Evolutionary conservation across 2,797 vertebrate genomes (phyloP), one percentile per base, ranked within the genome.

Genomic region (Sebastes kiyomatsui): DNA sequence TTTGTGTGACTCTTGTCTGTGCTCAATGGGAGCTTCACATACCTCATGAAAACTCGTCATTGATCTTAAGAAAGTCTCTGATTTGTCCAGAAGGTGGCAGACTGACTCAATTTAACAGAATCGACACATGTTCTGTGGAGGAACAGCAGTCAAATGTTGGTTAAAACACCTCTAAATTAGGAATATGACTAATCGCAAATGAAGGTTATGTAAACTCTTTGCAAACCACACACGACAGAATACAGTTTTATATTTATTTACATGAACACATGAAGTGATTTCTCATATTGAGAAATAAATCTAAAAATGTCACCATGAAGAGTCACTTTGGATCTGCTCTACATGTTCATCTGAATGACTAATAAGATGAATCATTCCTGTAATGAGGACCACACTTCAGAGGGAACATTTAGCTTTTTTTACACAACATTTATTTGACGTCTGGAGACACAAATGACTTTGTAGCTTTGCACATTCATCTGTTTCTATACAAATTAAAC

Each of bases 41-140:
- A 61, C 11, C 11, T 67, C 22, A 16, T 67, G 12, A 33, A 28
- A 59, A 25, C 0, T 20, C 10, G 16, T n/a, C 1, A 6, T 7
- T 28, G 5, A 67, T 6, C 8, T n/a, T 6, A 2, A 49, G 71
- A 22, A 25, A 25, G 76, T 74, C 20, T 22, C 20, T 2, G 0
- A 2, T 59, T 66, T 75, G 27, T 58, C 88, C 93, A 91, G 5
- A 5, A 49, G 88, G 74, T 77, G 92, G 90, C 87, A 91, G 87
- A 13, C 38, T 85, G 61, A 27, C 56, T 52, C 83, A 80, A 3
- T 35, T 8, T 4, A 76, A 46, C 25, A 49, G 16, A 22, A 16
- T 5, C 0, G 1, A 52, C 32, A 46, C 20, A 25, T 27, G 32
- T 22, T 61, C 5, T 2, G 2, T n/a, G 11, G 14, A 55, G n/a